phyloP scores from a whole-genome alignment of 2,113 vertebrate genomes.

The Sprattus sprattus region DNA sequence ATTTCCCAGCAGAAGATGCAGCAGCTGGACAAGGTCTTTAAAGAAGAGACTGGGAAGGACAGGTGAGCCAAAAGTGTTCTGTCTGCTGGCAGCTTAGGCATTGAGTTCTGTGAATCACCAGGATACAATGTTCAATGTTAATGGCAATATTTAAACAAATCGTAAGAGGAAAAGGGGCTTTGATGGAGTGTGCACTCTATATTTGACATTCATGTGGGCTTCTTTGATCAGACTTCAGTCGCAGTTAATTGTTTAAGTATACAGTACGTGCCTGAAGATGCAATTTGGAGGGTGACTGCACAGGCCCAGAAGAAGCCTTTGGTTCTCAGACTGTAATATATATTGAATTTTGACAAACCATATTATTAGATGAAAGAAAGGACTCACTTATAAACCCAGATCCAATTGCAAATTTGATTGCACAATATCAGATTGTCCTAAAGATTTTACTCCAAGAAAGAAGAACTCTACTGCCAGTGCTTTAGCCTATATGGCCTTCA shows the following conservation, averaged over 20 bases:
- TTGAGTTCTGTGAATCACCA: not conserved
- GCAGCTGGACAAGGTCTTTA: conserved; percentile 88
- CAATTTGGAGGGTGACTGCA: not conserved
- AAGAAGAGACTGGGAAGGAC: conserved; percentile 88
- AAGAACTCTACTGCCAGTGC: not conserved
- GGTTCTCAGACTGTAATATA: not conserved
- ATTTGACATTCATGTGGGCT: not conserved
- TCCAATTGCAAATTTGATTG: not conserved
- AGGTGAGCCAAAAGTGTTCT: conserved; percentile 67
- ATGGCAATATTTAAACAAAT: not conserved
- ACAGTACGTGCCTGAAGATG: no score
- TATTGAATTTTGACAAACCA: not conserved
- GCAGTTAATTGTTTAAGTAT: no score
- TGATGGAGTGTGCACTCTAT: not conserved
- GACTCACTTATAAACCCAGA: not conserved
- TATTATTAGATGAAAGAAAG: not conserved
- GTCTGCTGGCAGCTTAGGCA: not conserved
- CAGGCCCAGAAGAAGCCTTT: not conserved
- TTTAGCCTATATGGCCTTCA: not conserved
- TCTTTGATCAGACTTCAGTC: no score
- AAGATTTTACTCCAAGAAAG: not conserved
- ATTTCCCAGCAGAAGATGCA: conserved; percentile 88
- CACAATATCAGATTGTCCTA: not conserved
- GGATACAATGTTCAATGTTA: not conserved
- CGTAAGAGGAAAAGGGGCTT: not conserved